These are phyloP conservation scores for Tetragonula carbonaria DNA, from an alignment of 2,888 invertebrate species.

Conservation along the genomic window DNA sequence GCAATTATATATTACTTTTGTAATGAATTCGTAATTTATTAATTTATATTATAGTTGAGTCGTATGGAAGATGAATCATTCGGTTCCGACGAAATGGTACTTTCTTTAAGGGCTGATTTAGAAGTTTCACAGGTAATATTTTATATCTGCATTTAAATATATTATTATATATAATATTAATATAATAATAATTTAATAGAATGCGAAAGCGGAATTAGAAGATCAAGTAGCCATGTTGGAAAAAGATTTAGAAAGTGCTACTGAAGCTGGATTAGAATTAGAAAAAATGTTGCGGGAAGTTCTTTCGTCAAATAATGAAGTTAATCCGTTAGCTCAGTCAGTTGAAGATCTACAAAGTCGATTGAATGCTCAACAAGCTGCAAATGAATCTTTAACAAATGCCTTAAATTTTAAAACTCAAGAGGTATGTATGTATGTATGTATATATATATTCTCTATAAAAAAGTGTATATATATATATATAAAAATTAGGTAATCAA, in stretches of 20 bases:
- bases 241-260: constrained; percentile 92
- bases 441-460: no score
- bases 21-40: background rate
- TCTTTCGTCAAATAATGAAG: constrained; percentile 87
- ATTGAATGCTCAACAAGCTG: constrained; percentile 88
- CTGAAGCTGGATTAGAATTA: constrained; percentile 91
- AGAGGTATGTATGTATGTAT: constrained; percentile 77
- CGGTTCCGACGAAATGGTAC: constrained; percentile 90
- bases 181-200: constrained; percentile 70
- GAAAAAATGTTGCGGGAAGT: constrained; percentile 89
- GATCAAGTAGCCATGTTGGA: constrained; percentile 89
- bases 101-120: constrained; percentile 88
- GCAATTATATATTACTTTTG: constrained; percentile 48
- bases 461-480: no score
- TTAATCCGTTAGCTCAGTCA: constrained; percentile 87
- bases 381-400: constrained; percentile 83
- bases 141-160: background rate
- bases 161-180: background rate
- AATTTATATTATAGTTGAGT: constrained; percentile 57
- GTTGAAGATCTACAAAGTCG: constrained; percentile 88
- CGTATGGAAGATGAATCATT: constrained; percentile 88
- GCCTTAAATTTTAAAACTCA: constrained; percentile 82
- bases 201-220: constrained; percentile 85
- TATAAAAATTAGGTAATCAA: constrained; percentile 35
- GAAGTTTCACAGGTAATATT: constrained; percentile 84